Conservation (phyloP, 2,888 invertebrate genomes). For the Lasioglossum leucozonium region DNA sequence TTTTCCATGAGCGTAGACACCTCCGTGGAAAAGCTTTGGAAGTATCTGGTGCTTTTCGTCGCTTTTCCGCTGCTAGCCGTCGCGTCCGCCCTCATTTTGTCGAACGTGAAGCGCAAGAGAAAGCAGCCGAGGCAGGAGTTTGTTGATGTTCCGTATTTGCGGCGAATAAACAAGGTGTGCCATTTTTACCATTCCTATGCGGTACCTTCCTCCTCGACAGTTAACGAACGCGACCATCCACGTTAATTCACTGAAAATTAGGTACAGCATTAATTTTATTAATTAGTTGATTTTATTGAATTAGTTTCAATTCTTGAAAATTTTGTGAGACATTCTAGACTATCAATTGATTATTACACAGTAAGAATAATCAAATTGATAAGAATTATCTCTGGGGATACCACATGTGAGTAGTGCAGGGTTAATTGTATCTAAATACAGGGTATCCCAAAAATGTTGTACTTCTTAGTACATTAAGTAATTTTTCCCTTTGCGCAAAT, state of each 20-base stretch:
- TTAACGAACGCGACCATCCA: background rate
- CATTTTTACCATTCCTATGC: background rate
- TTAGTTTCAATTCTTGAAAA: no score
- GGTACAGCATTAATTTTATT: background rate
- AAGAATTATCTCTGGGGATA: no score
- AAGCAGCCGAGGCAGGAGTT: slow-evolving; percentile 71
- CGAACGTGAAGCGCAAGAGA: slow-evolving; percentile 39
- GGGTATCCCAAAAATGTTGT: no score
- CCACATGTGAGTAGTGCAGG: no score
- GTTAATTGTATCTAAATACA: no score
- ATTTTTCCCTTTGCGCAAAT: no score
- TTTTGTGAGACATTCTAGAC: background rate
- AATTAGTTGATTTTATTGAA: no score
- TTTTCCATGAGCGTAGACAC: slow-evolving; percentile 33
- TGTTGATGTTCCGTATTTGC: slow-evolving; percentile 70
- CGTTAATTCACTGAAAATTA: background rate
- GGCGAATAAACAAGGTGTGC: slow-evolving; percentile 75
- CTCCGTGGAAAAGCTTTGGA: slow-evolving; percentile 55
- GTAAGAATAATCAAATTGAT: no score
- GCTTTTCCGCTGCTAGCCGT: slow-evolving; percentile 63
- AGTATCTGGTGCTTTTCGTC: slow-evolving; percentile 44
- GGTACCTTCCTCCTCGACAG: background rate
- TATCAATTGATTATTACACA: no score
- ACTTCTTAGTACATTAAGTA: no score
- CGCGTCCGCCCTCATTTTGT: slow-evolving; percentile 39